These are phyloP conservation scores for Helicoverpa zea DNA, from an alignment of 1,140 invertebrate species.

Conservation along the genomic window DNA sequence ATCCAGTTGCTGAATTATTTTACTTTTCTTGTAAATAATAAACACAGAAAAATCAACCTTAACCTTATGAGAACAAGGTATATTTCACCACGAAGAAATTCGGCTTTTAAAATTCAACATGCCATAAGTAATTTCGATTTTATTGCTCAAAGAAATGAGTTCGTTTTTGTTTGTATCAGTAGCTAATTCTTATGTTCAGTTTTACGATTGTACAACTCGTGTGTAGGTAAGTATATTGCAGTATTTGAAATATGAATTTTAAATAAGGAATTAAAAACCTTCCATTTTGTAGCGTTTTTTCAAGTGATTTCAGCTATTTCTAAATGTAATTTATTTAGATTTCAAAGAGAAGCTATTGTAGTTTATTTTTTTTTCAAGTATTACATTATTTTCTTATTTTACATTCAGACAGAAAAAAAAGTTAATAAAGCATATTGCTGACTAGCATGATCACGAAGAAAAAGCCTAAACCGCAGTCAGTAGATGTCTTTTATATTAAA, in stretches of 20 bases:
- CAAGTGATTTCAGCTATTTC: background rate
- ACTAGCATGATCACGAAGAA: no score
- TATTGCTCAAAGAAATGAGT: background rate
- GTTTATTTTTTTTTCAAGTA: no score
- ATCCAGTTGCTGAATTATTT: background rate
- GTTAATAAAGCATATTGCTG: no score
- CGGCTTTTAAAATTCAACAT: background rate
- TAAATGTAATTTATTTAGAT: background rate
- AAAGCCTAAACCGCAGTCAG: no score
- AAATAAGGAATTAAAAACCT: background rate
- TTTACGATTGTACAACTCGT: constrained; percentile 18
- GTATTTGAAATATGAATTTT: constrained; percentile 35
- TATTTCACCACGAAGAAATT: background rate
- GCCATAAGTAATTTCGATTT: background rate
- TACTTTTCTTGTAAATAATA: background rate
- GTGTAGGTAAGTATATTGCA: constrained; percentile 13
- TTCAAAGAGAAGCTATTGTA: no score
- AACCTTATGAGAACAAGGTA: background rate
- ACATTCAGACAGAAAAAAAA: no score
- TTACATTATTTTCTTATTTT: no score
- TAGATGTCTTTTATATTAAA: no score
- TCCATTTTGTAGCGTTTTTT: constrained; percentile 2
- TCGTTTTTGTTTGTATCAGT: background rate
- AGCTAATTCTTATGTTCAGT: background rate
- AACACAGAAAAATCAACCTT: constrained; percentile 21